Percentiles rank a stretch among this genome's conserved stretches.
These are phyloP conservation scores for Nerophis ophidion DNA, from an alignment of 2,113 vertebrate genomes.

Conservation along the genomic window DNA sequence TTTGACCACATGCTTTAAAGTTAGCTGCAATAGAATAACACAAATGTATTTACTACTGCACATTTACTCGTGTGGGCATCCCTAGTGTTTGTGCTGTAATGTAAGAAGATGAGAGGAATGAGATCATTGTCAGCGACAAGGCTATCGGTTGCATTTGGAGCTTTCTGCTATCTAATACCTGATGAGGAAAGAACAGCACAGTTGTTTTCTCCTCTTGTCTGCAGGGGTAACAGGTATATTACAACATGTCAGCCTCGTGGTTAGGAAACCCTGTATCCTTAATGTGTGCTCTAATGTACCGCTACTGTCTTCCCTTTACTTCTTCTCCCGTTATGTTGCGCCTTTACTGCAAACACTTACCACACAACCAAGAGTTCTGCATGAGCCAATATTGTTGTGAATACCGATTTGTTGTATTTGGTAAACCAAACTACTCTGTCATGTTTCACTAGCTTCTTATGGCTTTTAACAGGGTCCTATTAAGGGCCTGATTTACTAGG, in stretches of 20 bases:
- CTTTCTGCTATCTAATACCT: constrained; percentile 49
- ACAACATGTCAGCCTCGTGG: constrained; percentile 43
- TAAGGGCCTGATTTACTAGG: too few relatives aligned
- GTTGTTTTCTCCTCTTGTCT: constrained; percentile 47
- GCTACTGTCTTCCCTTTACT: constrained; percentile 11
- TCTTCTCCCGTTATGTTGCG: not conserved
- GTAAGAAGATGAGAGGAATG: constrained; percentile 37
- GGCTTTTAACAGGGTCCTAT: too few relatives aligned
- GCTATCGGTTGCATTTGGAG: constrained; percentile 45
- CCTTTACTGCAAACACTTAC: too few relatives aligned
- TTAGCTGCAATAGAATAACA: not conserved
- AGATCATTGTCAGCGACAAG: constrained; percentile 51
- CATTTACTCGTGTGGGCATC: not conserved
- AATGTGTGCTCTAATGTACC: constrained; percentile 18
- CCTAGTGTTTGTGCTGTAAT: constrained; percentile 20
- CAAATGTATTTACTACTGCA: not conserved
- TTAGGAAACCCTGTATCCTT: constrained; percentile 42
- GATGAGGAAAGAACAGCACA: constrained; percentile 47
- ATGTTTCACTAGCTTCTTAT: too few relatives aligned
- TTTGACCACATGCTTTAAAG: too few relatives aligned
- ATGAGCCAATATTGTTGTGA: too few relatives aligned
- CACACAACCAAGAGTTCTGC: too few relatives aligned
- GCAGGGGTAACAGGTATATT: constrained; percentile 26
- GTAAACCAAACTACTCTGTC: too few relatives aligned
- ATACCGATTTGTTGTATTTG: too few relatives aligned